Percentiles rank a stretch among this genome's conserved stretches.
These are phyloP conservation scores for Rallus crepitans DNA, from an alignment of 2,797 vertebrate species.

Conservation along the genomic window DNA sequence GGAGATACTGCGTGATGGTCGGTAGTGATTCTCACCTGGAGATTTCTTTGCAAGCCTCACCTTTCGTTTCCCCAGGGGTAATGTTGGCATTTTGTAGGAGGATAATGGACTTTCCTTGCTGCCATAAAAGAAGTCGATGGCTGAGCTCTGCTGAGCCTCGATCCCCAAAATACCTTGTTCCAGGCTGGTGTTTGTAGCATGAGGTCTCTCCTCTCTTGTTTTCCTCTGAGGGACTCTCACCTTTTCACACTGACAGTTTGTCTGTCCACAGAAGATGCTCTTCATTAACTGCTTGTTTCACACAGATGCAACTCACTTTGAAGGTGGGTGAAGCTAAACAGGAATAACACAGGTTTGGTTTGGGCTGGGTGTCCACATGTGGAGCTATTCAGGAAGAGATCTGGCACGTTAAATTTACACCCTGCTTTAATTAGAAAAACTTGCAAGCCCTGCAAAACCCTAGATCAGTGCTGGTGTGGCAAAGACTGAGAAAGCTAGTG, in stretches of 20 bases:
- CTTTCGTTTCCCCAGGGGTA: neutral
- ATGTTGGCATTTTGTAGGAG: neutral
- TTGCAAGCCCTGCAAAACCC: neutral
- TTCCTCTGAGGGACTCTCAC: neutral
- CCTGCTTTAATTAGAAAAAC: neutral
- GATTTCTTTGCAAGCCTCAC: neutral
- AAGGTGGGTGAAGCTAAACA: neutral
- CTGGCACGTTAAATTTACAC: neutral
- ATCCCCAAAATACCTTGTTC: rapidly evolving
- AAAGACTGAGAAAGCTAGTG: neutral
- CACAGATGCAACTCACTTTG: neutral
- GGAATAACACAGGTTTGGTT: neutral
- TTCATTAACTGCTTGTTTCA: neutral
- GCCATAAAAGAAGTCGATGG: neutral
- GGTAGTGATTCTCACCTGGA: rapidly evolving
- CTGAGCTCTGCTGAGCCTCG: neutral
- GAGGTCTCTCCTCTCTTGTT: neutral
- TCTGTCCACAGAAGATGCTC: neutral
- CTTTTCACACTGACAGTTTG: rapidly evolving
- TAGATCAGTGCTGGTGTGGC: neutral
- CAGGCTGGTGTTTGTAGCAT: neutral
- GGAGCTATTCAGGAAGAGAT: neutral
- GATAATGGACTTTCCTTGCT: neutral
- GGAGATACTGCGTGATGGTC: rapidly evolving
- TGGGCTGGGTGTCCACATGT: neutral